phyloP scores from a whole-genome alignment of 2,113 vertebrate genomes.

The Cercopithecus mona region DNA sequence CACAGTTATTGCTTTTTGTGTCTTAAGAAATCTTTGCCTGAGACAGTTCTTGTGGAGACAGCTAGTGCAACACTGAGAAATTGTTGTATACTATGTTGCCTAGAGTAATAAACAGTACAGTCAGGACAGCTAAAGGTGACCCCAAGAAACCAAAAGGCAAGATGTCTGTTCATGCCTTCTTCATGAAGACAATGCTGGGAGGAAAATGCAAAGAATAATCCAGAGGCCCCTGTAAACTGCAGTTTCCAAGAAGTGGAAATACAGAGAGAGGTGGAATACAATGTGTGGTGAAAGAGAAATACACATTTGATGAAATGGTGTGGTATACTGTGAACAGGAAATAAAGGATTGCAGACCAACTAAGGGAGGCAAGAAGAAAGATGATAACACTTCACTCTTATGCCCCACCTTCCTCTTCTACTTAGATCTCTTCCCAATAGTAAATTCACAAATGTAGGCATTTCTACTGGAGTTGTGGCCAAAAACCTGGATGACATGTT shows the following conservation, averaged over 20 bases:
- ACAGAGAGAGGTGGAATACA: slow-evolving; percentile 84
- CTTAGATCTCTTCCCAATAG: neutral
- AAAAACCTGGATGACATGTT: neutral
- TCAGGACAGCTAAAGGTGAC: too few relatives aligned
- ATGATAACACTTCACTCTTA: neutral
- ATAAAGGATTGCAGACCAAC: neutral
- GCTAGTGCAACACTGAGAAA: slow-evolving; percentile 84
- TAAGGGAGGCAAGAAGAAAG: neutral
- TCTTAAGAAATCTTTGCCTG: slow-evolving; percentile 22
- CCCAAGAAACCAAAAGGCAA: too few relatives aligned
- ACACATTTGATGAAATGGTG: neutral
- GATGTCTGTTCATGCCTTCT: slow-evolving; percentile 74
- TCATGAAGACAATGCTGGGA: slow-evolving; percentile 88
- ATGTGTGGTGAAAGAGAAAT: neutral
- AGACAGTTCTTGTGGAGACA: slow-evolving; percentile 84
- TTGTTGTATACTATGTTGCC: slow-evolving; percentile 71
- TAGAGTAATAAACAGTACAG: slow-evolving; percentile 64
- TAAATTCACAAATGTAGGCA: neutral
- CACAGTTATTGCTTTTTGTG: slow-evolving; percentile 5
- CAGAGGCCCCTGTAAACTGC: slow-evolving; percentile 85
- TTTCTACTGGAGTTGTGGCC: neutral
- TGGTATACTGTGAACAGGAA: neutral
- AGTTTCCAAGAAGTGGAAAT: slow-evolving; percentile 86
- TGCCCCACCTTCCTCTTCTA: neutral
- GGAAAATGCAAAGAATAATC: slow-evolving; percentile 87